Conservation (phyloP, 2,888 invertebrate genomes). For the Drosophila hamatofila region DNA sequence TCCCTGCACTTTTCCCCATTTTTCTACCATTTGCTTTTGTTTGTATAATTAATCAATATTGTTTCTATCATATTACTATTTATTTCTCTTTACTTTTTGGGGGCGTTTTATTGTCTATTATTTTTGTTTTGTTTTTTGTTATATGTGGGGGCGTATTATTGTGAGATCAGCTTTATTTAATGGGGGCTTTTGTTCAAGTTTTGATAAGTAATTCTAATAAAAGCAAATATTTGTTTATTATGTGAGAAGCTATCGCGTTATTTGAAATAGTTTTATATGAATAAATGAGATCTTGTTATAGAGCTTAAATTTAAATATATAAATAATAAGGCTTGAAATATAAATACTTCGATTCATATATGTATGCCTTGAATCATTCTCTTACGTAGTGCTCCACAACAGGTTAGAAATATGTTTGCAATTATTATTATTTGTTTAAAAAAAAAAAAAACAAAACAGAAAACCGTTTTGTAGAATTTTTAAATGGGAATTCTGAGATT, state of each 20-base stretch:
- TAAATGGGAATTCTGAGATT: too few species aligned
- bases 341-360: background rate
- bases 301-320: background rate
- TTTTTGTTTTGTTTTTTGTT: background rate
- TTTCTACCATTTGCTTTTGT: slow-evolving; percentile 12
- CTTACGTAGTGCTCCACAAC: too few species aligned
- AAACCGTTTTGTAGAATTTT: too few species aligned
- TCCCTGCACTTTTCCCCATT: slow-evolving; percentile 26
- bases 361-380: too few species aligned
- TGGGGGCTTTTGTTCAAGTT: background rate
- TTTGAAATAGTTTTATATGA: background rate
- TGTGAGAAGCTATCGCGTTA: background rate
- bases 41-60: slow-evolving; percentile 70
- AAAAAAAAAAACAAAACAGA: too few species aligned
- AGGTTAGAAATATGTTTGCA: background rate
- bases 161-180: slow-evolving; percentile 15
- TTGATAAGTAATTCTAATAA: slow-evolving; percentile 6
- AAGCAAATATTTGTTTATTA: slow-evolving; percentile 9
- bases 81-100: slow-evolving; percentile 18
- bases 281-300: background rate
- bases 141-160: slow-evolving; percentile 23
- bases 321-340: background rate
- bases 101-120: slow-evolving; percentile 42
- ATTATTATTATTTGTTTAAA: background rate
- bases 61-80: slow-evolving; percentile 38